Evolutionary conservation across 2,113 vertebrate genomes (phyloP).

Genomic region (Edolisoma coerulescens): DNA sequence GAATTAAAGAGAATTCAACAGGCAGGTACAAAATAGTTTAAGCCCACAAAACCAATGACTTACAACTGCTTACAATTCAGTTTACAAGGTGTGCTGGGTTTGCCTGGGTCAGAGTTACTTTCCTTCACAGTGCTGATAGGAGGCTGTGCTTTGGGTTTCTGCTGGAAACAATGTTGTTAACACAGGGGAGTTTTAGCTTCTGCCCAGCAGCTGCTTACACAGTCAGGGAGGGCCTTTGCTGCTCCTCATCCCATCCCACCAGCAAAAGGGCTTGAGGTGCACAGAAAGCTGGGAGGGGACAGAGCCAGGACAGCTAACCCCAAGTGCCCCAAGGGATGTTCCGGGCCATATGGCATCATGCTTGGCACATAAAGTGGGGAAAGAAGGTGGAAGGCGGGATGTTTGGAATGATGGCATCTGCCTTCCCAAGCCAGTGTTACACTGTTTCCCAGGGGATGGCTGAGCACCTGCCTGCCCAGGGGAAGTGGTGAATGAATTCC

Average conservation of each 20-base stretch:
- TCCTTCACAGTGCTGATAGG: no score
- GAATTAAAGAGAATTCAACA: not conserved
- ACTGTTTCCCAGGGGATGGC: not conserved
- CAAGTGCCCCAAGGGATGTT: not conserved
- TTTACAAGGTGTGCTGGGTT: not conserved
- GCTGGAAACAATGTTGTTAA: accelerated
- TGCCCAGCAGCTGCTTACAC: not conserved
- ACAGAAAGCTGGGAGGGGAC: not conserved
- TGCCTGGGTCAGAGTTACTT: not conserved
- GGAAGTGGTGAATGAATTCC: not conserved
- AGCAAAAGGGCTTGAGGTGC: not conserved
- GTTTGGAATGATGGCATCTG: not conserved
- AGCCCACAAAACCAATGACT: not conserved
- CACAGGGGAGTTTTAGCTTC: not conserved
- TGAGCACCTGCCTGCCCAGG: not conserved
- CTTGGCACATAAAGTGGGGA: not conserved
- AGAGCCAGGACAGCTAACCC: not conserved
- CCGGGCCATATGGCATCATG: not conserved
- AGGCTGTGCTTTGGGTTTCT: not conserved
- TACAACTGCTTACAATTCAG: not conserved
- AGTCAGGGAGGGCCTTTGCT: not conserved
- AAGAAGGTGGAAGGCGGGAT: not conserved
- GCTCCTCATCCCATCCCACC: not conserved
- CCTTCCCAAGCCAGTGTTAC: not conserved
- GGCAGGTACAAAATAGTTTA: not conserved